A percentile compares a stretch with the other conserved stretches of the same genome.
Evolutionary conservation across 2,888 invertebrate species (phyloP).

Genomic region (Ctena decussata): DNA sequence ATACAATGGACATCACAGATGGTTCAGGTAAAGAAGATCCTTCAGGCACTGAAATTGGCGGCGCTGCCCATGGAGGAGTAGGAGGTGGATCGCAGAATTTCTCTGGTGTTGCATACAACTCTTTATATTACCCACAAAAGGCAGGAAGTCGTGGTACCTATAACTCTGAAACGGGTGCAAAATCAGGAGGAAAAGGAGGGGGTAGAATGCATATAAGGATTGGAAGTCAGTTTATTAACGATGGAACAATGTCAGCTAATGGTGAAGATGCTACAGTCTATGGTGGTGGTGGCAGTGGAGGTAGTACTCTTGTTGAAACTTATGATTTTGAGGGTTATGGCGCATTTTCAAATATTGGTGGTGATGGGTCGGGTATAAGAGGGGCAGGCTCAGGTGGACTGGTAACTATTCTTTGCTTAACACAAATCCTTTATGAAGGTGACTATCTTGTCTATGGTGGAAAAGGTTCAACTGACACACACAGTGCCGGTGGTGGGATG

Average conservation of each 20-base stretch:
- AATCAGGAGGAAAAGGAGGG: slow-evolving; percentile 72
- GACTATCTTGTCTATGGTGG: slow-evolving; percentile 69
- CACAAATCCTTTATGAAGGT: slow-evolving; percentile 69
- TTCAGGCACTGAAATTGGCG: slow-evolving; percentile 55
- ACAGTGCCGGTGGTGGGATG: slow-evolving; percentile 74
- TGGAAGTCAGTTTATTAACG: slow-evolving; percentile 72
- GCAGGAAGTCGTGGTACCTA: slow-evolving; percentile 73
- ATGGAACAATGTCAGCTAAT: slow-evolving; percentile 75
- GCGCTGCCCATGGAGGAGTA: slow-evolving; percentile 75
- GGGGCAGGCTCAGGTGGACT: slow-evolving; percentile 77
- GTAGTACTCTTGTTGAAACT: slow-evolving; percentile 72
- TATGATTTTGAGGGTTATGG: slow-evolving; percentile 76
- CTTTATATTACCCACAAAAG: slow-evolving; percentile 68
- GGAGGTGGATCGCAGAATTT: slow-evolving; percentile 61
- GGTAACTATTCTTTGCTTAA: slow-evolving; percentile 68
- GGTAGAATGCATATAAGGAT: slow-evolving; percentile 71
- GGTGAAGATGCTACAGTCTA: slow-evolving; percentile 63
- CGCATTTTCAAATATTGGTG: slow-evolving; percentile 68
- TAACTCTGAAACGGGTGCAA: slow-evolving; percentile 27
- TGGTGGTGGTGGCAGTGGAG: slow-evolving; percentile 80
- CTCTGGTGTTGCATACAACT: slow-evolving; percentile 70
- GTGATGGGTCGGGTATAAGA: slow-evolving; percentile 59
- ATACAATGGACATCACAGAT: slow-evolving; percentile 60
- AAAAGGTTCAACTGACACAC: slow-evolving; percentile 42
- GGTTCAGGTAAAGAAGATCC: slow-evolving; percentile 55